Conservation (phyloP, 2,888 invertebrate genomes). For the Zaprionus bogoriensis region DNA sequence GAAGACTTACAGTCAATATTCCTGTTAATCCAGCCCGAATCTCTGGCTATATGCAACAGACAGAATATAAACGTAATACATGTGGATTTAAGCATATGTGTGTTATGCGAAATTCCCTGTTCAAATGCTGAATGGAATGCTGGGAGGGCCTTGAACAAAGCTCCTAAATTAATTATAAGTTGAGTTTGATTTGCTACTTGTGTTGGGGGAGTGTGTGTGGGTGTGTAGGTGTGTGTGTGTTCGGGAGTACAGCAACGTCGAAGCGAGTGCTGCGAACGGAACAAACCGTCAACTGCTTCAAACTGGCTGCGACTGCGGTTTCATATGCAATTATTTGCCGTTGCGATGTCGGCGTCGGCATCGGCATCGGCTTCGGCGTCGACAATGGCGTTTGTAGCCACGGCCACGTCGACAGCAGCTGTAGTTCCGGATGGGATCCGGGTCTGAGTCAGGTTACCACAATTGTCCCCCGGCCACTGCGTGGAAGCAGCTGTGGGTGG, state of each 20-base stretch:
- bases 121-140: no score
- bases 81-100: no score
- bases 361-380: constrained; percentile 14
- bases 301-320: constrained; percentile 66
- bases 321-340: constrained; percentile 74
- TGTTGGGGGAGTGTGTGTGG: neutral
- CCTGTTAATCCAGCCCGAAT: no score
- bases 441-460: constrained; percentile 7
- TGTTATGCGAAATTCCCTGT: no score
- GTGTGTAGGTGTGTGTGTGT: constrained; percentile 2
- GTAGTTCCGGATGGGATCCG: constrained; percentile 14
- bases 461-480: constrained; percentile 27
- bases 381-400: constrained; percentile 10
- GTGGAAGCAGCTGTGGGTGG: no score
- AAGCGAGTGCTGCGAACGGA: constrained; percentile 16
- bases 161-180: constrained; percentile 65
- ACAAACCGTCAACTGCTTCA: constrained; percentile 60
- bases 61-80: no score
- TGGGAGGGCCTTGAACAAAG: neutral
- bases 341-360: constrained; percentile 26
- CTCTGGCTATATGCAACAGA: no score
- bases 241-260: neutral
- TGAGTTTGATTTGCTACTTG: constrained; percentile 42
- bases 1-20: no score
- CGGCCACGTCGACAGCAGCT: constrained; percentile 36